Evolutionary conservation across 2,113 vertebrate genomes (phyloP).

Genomic region (Oxyura jamaicensis): DNA sequence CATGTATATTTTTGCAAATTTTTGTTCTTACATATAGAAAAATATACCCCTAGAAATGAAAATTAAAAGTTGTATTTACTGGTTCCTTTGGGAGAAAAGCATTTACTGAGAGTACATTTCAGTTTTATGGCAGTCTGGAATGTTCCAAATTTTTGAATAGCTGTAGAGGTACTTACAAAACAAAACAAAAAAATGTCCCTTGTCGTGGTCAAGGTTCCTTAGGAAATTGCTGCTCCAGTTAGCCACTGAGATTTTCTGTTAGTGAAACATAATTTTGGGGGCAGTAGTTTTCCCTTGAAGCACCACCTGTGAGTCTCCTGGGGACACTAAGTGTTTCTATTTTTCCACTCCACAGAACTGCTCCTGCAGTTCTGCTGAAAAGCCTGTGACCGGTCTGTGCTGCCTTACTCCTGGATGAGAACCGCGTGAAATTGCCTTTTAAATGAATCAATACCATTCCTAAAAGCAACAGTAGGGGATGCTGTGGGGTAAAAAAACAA

Average conservation of each 20-base stretch:
- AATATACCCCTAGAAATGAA: background rate
- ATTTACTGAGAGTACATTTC: background rate
- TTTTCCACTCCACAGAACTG: background rate
- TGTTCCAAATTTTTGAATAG: background rate
- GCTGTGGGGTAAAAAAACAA: background rate
- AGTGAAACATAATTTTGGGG: background rate
- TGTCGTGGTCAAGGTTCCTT: background rate
- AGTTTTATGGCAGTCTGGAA: background rate
- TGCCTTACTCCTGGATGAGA: background rate
- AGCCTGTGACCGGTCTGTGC: background rate
- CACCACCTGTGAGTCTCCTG: background rate
- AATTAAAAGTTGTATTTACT: background rate
- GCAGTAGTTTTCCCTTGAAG: background rate
- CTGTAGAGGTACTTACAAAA: background rate
- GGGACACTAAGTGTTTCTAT: background rate
- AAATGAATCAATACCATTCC: background rate
- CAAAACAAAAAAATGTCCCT: background rate
- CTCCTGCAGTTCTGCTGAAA: background rate
- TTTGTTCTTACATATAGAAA: background rate
- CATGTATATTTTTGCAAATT: background rate
- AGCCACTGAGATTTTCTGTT: background rate
- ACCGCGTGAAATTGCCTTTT: fast-evolving
- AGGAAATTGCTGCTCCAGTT: background rate
- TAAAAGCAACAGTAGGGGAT: constrained; percentile 13
- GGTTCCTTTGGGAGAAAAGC: background rate